A percentile compares a stretch with the other conserved stretches of the same genome.
These are phyloP conservation scores for Dendrolimus punctatus DNA, from an alignment of 1,140 invertebrate genomes.

Conservation along the genomic window DNA sequence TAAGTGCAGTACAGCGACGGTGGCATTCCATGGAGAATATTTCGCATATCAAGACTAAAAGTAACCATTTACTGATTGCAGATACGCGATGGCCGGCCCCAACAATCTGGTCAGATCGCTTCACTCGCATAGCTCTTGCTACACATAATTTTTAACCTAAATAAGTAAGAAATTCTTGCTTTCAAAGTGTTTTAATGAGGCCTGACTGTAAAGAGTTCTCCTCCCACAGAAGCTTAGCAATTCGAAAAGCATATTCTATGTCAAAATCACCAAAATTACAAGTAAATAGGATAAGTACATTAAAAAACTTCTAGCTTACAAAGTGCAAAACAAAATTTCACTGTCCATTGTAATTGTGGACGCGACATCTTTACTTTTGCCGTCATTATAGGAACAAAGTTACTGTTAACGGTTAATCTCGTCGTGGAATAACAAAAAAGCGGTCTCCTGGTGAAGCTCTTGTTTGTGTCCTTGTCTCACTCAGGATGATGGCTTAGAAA, in stretches of 20 bases:
- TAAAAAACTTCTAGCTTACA: conserved; percentile 11
- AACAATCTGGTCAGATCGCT: conserved; percentile 64
- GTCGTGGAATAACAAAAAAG: conserved; percentile 62
- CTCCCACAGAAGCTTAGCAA: conserved; percentile 3
- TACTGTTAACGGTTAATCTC: conserved; percentile 55
- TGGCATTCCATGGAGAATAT: conserved; percentile 62
- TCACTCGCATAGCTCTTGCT: conserved; percentile 51
- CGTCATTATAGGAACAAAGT: conserved; percentile 55
- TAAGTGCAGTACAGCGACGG: conserved; percentile 59
- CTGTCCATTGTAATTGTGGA: conserved; percentile 9
- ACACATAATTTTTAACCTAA: conserved; percentile 66
- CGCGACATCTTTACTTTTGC: conserved; percentile 29
- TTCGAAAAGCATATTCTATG: no score
- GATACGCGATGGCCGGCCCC: conserved; percentile 63
- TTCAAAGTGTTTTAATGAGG: conserved; percentile 47
- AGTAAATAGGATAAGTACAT: conserved; percentile 8
- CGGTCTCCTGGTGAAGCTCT: conserved; percentile 43
- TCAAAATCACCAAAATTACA: background rate
- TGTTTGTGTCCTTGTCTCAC: conserved; percentile 46
- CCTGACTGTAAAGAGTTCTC: conserved; percentile 14
- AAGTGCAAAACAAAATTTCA: conserved; percentile 13
- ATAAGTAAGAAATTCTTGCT: conserved; percentile 59
- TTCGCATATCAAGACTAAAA: conserved; percentile 64
- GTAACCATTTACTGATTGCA: conserved; percentile 68
- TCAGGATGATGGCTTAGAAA: conserved; percentile 20